Base-by-base conservation (phyloP, 64 coral and sea anemone species). In the Cladopsammia gracilis region DNA sequence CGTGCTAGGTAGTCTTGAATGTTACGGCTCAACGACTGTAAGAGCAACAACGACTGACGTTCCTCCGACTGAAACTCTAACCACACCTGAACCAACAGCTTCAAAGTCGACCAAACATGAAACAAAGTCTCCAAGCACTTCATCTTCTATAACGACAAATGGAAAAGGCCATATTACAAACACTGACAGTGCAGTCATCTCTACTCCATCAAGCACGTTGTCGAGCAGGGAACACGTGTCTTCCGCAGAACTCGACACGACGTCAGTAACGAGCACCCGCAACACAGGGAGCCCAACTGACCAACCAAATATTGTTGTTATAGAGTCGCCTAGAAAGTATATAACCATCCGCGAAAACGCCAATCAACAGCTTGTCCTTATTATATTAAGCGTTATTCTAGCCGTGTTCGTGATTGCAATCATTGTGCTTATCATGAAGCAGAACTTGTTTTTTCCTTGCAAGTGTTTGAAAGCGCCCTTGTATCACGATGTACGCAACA, bases 331-430 rank as follows among this genome's bases (percentile, higher is more conserved):
- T 61, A 73, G 88, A 53, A 98, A 94, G 87, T 94, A 91, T 26
- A 94, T 98, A 52, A 98, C 96, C 14, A 98, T 98, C 52, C 82
- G 86, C 25, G 87, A 98, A 67, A 81, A 91, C 50, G 78, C 75
- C 66, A 94, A 98, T 15, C 96, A 98, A 83, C 92, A 98, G 70
- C 26, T 98, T 47, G 90, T 98, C 43, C 96, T 98, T 3, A 98
- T 98, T 22, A 86, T 98, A 72, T 61, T 98, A 11, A 94, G 96
- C 48, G 89, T 98, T 52, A 91, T 98, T 57, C 74, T 98, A 6
- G 92, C 96, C 45, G 52, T 98, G 3, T 98, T 98, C n/a, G 90
- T 98, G 62, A 69, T 98, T 43, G 83, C 88, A 47, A 98, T 98
- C 23, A 70, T 91, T 47, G 75, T 87, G n/a, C 96, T 98, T 14